A percentile compares a stretch with the other conserved stretches of the same genome.
Conservation (phyloP, 2,113 vertebrate genomes). For the Epinephelus fuscoguttatus region DNA sequence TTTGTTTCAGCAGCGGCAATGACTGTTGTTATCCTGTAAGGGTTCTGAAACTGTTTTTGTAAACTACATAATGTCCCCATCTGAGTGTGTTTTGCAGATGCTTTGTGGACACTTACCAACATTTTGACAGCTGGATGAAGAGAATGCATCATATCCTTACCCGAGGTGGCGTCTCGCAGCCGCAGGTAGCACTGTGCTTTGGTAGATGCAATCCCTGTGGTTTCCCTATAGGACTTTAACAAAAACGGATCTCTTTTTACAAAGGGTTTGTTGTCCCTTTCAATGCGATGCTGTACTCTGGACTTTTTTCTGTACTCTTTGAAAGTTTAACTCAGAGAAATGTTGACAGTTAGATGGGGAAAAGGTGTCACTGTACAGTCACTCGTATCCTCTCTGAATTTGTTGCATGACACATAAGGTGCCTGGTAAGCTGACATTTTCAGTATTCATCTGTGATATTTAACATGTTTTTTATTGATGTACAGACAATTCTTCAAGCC, state of each 20-base stretch:
- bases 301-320: background rate
- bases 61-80: conserved; percentile 16
- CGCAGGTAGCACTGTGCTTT: conserved; percentile 30
- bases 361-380: conserved; percentile 16
- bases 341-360: conserved; percentile 28
- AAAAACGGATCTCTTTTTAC: conserved; percentile 1
- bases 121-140: conserved; percentile 35
- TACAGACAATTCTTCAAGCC: conserved; percentile 31
- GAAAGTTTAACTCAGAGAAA: conserved; percentile 28
- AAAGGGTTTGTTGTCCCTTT: background rate
- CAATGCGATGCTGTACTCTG: background rate
- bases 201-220: background rate
- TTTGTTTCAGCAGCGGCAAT: conserved; percentile 26
- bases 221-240: background rate
- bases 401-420: conserved; percentile 13
- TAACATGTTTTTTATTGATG: conserved; percentile 46
- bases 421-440: conserved; percentile 46
- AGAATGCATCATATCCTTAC: conserved; percentile 18
- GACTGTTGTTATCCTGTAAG: conserved; percentile 17
- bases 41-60: conserved; percentile 21
- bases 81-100: conserved; percentile 2
- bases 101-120: conserved; percentile 23
- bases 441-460: conserved; percentile 35
- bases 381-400: conserved; percentile 5
- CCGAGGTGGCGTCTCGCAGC: conserved; percentile 10